Percentiles rank a stretch among this genome's conserved stretches.
Conservation (phyloP, 2,113 vertebrate species). For the Gorsachius goisagi region DNA sequence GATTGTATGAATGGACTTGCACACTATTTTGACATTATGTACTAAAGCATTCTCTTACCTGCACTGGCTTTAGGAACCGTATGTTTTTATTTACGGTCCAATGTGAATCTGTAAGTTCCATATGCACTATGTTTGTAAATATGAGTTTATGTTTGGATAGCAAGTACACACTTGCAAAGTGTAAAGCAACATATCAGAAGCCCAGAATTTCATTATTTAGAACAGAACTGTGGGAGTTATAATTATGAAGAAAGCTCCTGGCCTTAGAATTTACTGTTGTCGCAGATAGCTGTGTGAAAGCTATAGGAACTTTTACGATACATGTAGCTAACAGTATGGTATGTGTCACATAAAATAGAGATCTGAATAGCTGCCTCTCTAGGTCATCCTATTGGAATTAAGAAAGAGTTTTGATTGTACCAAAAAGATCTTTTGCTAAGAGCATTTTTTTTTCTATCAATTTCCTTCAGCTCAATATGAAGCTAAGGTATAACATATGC, state of each 20-base stretch:
- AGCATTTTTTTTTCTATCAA: not conserved
- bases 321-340: fast-evolving
- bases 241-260: not conserved
- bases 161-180: not conserved
- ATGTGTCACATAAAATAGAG: not conserved
- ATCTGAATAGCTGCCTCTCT: not conserved
- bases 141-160: not conserved
- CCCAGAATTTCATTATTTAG: not conserved
- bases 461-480: not conserved
- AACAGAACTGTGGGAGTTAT: not conserved
- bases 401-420: not conserved
- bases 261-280: not conserved
- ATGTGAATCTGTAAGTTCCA: not conserved
- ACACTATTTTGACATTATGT: not conserved
- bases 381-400: not conserved
- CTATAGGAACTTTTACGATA: not conserved
- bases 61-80: not conserved
- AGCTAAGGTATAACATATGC: conserved; percentile 40
- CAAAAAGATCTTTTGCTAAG: not conserved
- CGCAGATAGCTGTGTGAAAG: not conserved
- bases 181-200: not conserved
- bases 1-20: not conserved
- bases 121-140: not conserved
- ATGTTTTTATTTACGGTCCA: not conserved
- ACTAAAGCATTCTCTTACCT: not conserved